Evolutionary conservation across 2,888 invertebrate genomes (phyloP).

Genomic region (Luperina testacea): DNA sequence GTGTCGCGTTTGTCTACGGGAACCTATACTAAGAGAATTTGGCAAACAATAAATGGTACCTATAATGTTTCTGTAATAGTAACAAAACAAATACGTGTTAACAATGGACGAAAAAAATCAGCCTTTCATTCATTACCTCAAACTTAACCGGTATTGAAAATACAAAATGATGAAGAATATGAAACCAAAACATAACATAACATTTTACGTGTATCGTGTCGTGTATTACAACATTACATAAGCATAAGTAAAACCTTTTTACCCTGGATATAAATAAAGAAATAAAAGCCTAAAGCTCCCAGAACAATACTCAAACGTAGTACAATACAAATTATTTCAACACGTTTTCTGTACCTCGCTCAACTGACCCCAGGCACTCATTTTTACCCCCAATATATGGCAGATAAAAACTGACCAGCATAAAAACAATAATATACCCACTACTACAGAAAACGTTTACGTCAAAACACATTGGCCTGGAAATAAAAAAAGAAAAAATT

Average conservation of each 20-base stretch:
- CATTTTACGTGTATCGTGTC: background rate
- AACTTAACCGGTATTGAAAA: background rate
- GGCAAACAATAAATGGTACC: background rate
- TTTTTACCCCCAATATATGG: constrained; percentile 36
- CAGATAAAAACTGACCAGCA: constrained; percentile 55
- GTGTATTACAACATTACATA: too few species aligned
- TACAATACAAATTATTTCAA: constrained; percentile 28
- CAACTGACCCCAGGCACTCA: constrained; percentile 31
- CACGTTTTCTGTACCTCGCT: constrained; percentile 21
- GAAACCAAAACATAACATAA: background rate
- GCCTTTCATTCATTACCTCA: background rate
- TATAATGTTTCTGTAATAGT: background rate
- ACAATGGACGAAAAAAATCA: background rate
- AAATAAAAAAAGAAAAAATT: constrained; percentile 54
- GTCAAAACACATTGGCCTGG: constrained; percentile 47
- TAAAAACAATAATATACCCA: constrained; percentile 50
- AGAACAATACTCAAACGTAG: background rate
- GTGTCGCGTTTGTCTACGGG: background rate
- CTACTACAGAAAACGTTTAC: constrained; percentile 32
- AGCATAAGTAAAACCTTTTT: background rate
- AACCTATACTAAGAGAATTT: background rate
- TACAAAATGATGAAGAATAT: background rate
- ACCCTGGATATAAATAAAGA: background rate
- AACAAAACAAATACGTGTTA: background rate
- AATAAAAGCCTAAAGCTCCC: constrained; percentile 6